Evolutionary conservation across 2,113 vertebrate genomes (phyloP), one percentile per base, ranked within the genome.

Genomic region (Ginglymostoma cirratum): DNA sequence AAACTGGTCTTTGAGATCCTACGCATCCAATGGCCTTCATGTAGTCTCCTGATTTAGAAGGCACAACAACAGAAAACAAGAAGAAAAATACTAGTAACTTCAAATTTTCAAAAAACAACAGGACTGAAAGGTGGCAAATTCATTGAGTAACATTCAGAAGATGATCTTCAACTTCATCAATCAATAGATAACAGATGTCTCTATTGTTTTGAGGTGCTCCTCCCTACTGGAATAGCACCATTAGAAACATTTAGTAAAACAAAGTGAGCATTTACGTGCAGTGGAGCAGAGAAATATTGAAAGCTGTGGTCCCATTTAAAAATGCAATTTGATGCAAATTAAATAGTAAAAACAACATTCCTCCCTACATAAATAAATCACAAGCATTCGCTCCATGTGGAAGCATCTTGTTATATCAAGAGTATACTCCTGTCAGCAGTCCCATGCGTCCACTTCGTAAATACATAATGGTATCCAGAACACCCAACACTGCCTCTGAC

Each of bases 311-410:
- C 30, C 10, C 38, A 42, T 52, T 34, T 21, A 72, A 95, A 95
- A 45, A 21, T 90, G 87, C 61, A 94, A 48, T 90, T 23, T 34
- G 24, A 65, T 70, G 3, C 21, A 67, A 94, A 70, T 94, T 94
- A 27, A 42, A 66, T 23, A 66, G 30, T 70, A 52, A 12, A 72
- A 95, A 30, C 23, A 95, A 72, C 67, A 52, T 72, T 95, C 38
- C 10, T 76, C 66, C 66, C 42, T 70, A 93, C 61, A n/a, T 70
- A 95, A 94, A 66, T 48, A 72, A 72, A 95, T 66, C 89, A 95
- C 69, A 95, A 48, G 67, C 42, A 34, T 30, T 61, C 7, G 61
- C 48, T 30, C 4, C 24, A 45, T 55, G 86, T 89, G 48, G 86
- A 61, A 34, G 86, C 30, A 34, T 89, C 48, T 30, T 42, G n/a